Evolutionary conservation across 1,140 invertebrate species (phyloP).

Genomic region (Orchestia grillus): DNA sequence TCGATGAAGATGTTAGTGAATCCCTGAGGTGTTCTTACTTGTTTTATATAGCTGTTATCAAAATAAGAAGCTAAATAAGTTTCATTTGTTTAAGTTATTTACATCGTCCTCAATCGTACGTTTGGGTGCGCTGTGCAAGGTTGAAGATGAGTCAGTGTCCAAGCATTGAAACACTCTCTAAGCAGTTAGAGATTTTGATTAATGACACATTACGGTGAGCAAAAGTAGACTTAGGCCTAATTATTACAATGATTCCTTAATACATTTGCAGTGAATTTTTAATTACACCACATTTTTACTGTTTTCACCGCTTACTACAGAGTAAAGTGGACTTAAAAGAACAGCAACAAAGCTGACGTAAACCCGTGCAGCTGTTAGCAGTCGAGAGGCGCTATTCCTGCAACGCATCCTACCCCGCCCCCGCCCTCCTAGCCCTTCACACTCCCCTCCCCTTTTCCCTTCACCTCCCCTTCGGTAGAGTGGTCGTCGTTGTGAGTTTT

Average conservation of each 20-base stretch:
- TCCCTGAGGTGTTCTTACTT: background rate
- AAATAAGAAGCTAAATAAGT: background rate
- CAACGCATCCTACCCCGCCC: constrained; percentile 26
- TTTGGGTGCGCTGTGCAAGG: constrained; percentile 19
- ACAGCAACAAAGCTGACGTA: constrained; percentile 16
- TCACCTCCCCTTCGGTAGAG: background rate
- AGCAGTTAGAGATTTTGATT: background rate
- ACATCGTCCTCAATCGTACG: constrained; percentile 52
- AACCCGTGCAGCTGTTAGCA: constrained; percentile 4
- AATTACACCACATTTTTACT: background rate
- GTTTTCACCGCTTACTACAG: background rate
- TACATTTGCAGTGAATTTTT: background rate
- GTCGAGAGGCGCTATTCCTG: constrained; percentile 32
- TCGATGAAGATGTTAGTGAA: background rate
- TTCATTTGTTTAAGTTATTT: background rate
- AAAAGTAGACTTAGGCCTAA: background rate
- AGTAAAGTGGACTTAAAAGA: background rate
- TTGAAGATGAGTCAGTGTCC: constrained; percentile 55
- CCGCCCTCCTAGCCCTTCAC: background rate
- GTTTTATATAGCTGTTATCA: background rate
- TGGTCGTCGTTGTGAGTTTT: constrained; percentile 37
- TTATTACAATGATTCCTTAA: background rate
- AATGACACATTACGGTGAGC: background rate
- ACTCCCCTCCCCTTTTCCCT: background rate
- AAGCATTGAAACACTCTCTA: background rate